Evolutionary conservation across 2,888 invertebrate genomes (phyloP), one percentile per base, ranked within the genome.

Genomic region (Protonemura montana): DNA sequence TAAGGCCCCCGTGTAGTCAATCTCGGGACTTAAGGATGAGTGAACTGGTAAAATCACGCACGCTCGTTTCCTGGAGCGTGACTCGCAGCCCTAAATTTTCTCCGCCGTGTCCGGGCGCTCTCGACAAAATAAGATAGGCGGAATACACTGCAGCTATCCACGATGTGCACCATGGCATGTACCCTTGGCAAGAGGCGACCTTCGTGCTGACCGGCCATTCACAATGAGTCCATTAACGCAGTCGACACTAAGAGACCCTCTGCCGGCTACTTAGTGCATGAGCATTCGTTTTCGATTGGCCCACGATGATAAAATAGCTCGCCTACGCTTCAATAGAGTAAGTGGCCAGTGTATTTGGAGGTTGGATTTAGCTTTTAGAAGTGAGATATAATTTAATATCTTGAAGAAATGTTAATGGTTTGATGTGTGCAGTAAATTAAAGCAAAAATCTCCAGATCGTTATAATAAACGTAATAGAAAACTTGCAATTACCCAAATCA

Each of bases 1-100:
- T 16, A 21, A 59, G 59, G 59, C 59, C 59, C 13, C 59, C 59
- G 59, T 59, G 25, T 78, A 78, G 78, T 84, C 84, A 59, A 84
- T 84, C 84, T 76, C 76, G 26, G 59, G 84, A 76, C 84, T 76
- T 76, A 10, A 41, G 59, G 76, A 84, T 84, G 84, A 84, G 84
- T 84, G 84, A 84, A 84, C 59, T 28, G 78, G 28, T 13, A 26
- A 78, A 28, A 78, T 78, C 78, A 78, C 78, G 78, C 78, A 27
- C 26, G 78, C 78, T 78, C 78, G 59, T 59, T 59, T 59, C 59
- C 59, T 59, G 59, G 13, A 2, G 59, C 59, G 59, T 59, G 59
- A 59, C 59, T 21, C 59, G 59, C 13, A 59, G 59, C 59, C 21
- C 59, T 59, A 59, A 59, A 59, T 59, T 59, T 10, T 3, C 59